Evolutionary conservation across 2,113 vertebrate species (phyloP).

Genomic region (Zeus faber): DNA sequence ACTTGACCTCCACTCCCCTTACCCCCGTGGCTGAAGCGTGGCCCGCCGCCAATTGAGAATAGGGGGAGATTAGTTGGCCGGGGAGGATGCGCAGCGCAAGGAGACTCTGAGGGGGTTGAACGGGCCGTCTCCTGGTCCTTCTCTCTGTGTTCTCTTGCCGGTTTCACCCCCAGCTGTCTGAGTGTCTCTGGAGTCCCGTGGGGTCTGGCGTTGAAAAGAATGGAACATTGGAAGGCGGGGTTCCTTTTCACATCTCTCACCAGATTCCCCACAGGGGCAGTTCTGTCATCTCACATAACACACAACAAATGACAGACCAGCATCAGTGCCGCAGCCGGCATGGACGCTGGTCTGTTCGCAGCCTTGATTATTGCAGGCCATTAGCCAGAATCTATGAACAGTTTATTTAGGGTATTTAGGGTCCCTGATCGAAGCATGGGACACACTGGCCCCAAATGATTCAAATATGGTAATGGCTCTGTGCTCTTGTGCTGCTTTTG

Average conservation of each 20-base stretch:
- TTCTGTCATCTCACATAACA: slow-evolving; percentile 23
- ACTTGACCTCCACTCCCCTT: slow-evolving; percentile 7
- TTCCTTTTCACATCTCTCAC: slow-evolving; percentile 33
- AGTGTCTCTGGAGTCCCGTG: slow-evolving; percentile 11
- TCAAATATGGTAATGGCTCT: too few relatives aligned
- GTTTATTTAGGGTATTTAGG: too few relatives aligned
- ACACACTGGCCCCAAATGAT: background rate
- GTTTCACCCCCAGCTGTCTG: slow-evolving; percentile 43
- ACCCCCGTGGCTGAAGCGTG: slow-evolving; percentile 2
- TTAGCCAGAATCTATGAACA: too few relatives aligned
- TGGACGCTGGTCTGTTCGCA: background rate
- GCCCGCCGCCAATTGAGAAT: slow-evolving; percentile 16
- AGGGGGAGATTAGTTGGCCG: slow-evolving; percentile 17
- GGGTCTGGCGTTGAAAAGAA: slow-evolving; percentile 1
- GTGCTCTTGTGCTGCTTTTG: too few relatives aligned
- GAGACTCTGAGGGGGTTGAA: slow-evolving; percentile 25
- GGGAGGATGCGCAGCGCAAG: background rate
- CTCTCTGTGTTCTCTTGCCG: slow-evolving; percentile 22
- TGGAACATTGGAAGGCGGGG: slow-evolving; percentile 1
- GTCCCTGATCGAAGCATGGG: background rate
- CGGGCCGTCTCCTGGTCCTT: slow-evolving; percentile 18
- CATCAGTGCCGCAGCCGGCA: background rate
- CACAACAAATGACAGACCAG: background rate
- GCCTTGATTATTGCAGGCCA: background rate
- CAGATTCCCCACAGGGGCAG: slow-evolving; percentile 9